These are phyloP conservation scores for Ganaspis sp. DNA, from an alignment of 1,140 invertebrate genomes.

Conservation along the genomic window DNA sequence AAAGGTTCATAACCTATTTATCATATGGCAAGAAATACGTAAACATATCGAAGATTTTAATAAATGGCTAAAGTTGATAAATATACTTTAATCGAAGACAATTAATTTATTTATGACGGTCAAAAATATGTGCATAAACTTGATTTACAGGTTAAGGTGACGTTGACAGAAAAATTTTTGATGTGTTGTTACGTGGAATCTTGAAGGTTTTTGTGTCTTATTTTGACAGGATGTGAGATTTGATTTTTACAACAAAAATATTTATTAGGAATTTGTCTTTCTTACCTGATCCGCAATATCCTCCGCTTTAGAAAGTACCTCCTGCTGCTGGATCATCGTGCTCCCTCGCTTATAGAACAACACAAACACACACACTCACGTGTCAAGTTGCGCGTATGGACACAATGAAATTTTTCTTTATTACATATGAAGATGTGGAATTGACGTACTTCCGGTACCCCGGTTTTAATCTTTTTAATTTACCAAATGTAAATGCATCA, in stretches of 20 bases:
- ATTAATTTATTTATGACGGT: neutral
- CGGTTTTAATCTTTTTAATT: neutral
- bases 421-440: conserved; percentile 18
- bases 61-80: neutral
- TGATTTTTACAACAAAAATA: conserved; percentile 28
- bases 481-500: no score
- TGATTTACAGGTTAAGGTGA: conserved; percentile 52
- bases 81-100: neutral
- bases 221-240: neutral
- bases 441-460: conserved; percentile 11
- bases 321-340: conserved; percentile 90
- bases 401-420: neutral
- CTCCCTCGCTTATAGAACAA: no score
- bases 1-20: neutral
- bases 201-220: neutral
- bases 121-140: conserved; percentile 23
- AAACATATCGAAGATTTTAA: neutral
- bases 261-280: conserved; percentile 42
- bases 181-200: neutral
- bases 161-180: conserved; percentile 61
- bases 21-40: neutral
- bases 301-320: conserved; percentile 93
- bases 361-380: conserved; percentile 61
- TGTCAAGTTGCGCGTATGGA: conserved; percentile 33
- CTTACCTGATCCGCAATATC: conserved; percentile 96